Evolutionary conservation across 2,797 vertebrate species (phyloP).

Genomic region (Protonibea diacanthus): DNA sequence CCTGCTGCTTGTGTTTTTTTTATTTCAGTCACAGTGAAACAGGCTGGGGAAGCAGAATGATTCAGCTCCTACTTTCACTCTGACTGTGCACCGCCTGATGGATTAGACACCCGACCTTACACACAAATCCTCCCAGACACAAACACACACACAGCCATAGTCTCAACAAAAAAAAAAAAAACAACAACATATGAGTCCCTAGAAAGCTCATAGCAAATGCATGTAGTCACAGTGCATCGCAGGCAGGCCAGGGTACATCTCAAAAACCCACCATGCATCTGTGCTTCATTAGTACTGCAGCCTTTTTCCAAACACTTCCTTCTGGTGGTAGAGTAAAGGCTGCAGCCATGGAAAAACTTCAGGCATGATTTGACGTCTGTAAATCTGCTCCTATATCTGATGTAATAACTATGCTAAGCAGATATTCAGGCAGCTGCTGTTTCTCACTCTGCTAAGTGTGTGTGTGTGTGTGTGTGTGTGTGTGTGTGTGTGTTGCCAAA

Average conservation of each 20-base stretch:
- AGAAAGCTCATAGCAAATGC: conserved; percentile 23
- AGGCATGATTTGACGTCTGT: conserved; percentile 9
- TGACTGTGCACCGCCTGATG: conserved; percentile 31
- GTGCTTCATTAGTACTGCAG: conserved; percentile 22
- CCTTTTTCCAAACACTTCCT: background rate
- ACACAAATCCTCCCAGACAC: conserved; percentile 1
- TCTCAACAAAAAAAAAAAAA: conserved; percentile 3
- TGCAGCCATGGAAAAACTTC: conserved; percentile 12
- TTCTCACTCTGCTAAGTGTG: conserved; percentile 3
- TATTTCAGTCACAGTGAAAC: conserved; percentile 56
- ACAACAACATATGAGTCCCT: conserved; percentile 8
- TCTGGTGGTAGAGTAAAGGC: background rate
- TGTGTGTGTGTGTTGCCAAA: conserved; percentile 16
- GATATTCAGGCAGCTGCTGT: conserved; percentile 24
- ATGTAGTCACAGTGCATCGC: background rate
- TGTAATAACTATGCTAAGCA: conserved; percentile 17
- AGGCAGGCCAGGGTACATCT: background rate
- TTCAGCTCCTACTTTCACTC: conserved; percentile 55
- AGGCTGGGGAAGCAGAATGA: conserved; percentile 40
- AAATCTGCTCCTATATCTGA: conserved; percentile 21
- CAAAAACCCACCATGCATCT: conserved; percentile 16
- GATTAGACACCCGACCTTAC: background rate
- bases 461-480: conserved; percentile 8
- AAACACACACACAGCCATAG: background rate
- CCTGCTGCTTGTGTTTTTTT: conserved; percentile 3